A percentile compares a stretch with the other conserved stretches of the same genome.
These are phyloP conservation scores for Neosilurus hyrtlii DNA, from an alignment of 2,797 vertebrate genomes.

Conservation along the genomic window DNA sequence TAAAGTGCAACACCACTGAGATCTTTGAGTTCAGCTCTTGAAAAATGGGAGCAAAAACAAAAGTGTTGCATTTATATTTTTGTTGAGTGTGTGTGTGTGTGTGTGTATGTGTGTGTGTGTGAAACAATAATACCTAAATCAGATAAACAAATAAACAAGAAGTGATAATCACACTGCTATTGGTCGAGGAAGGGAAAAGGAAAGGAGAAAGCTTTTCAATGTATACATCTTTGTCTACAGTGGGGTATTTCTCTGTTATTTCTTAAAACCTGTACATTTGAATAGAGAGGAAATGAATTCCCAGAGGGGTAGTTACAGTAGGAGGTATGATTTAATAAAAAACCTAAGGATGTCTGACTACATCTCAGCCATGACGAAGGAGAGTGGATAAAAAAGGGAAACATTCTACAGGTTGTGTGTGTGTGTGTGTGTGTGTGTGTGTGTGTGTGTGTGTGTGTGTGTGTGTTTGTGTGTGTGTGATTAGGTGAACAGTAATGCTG, in stretches of 20 bases:
- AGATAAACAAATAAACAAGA: background rate
- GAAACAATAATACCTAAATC: background rate
- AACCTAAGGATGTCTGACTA: background rate
- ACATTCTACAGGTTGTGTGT: background rate
- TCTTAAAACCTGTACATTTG: background rate
- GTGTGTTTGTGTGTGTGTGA: constrained; percentile 34
- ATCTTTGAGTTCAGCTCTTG: no score
- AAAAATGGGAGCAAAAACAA: no score
- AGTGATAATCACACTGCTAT: background rate
- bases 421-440: no score
- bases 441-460: background rate
- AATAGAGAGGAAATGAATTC: background rate
- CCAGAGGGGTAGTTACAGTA: background rate
- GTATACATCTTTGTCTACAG: background rate
- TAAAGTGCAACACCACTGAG: no score
- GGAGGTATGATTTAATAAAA: background rate
- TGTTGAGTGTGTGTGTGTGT: no score
- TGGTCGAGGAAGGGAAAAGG: background rate
- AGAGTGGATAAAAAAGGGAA: background rate
- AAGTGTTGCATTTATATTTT: no score
- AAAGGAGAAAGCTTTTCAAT: background rate
- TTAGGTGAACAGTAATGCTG: constrained; percentile 27
- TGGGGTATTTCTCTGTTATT: background rate
- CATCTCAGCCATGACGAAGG: background rate
- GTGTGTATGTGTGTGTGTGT: no score